These are phyloP conservation scores for Platycercus adscitus DNA, from an alignment of 2,113 vertebrate genomes.

Conservation along the genomic window DNA sequence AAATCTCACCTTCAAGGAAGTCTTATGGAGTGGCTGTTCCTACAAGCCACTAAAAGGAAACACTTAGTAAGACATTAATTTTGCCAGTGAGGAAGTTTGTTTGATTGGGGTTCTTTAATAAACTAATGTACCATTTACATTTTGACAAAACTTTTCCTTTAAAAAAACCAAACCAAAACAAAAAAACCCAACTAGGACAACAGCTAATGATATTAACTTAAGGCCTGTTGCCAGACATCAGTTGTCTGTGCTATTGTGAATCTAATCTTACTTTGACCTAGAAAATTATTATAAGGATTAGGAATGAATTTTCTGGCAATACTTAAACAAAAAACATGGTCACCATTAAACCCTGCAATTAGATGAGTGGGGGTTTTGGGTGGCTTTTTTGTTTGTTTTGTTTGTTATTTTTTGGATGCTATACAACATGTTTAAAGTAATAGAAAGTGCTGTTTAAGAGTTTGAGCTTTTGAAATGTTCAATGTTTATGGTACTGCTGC, in stretches of 20 bases:
- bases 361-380: neutral
- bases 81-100: neutral
- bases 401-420: neutral
- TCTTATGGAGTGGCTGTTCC: neutral
- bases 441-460: neutral
- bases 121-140: neutral
- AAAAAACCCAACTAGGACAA: fast-evolving
- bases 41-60: neutral
- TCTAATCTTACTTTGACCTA: conserved; percentile 57
- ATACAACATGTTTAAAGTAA: neutral
- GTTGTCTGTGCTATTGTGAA: neutral
- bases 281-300: conserved; percentile 43
- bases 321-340: neutral
- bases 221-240: neutral
- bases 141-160: neutral
- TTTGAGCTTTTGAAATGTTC: neutral
- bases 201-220: neutral
- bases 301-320: neutral
- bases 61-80: neutral
- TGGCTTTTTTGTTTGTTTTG: neutral
- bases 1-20: neutral
- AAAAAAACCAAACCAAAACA: neutral
- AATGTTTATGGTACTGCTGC: fast-evolving
- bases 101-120: neutral
- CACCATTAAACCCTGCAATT: neutral